These are phyloP conservation scores for Ernsta delagoae DNA, from an alignment of 2,888 invertebrate species.

Conservation along the genomic window DNA sequence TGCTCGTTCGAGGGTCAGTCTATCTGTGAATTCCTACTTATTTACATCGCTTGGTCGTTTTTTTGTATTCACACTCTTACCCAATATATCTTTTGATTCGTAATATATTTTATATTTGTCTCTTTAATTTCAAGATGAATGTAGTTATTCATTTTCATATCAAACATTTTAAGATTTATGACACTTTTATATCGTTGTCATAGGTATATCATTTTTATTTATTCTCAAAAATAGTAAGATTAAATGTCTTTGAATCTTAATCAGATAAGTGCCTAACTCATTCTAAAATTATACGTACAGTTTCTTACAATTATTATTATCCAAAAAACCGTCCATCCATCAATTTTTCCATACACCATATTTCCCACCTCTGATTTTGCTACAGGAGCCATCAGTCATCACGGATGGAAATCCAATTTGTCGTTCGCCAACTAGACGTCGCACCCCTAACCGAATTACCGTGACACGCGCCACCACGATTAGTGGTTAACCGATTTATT, in stretches of 20 bases:
- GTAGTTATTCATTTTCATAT: background rate
- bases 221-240: no score
- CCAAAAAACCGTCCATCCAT: background rate
- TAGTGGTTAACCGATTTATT: slow-evolving; percentile 64
- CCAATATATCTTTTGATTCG: background rate
- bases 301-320: background rate
- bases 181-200: no score
- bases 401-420: slow-evolving; percentile 64
- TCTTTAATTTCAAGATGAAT: background rate
- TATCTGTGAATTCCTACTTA: background rate
- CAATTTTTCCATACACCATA: slow-evolving; percentile 30
- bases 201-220: no score
- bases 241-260: no score
- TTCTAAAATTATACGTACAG: background rate
- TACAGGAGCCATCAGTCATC: slow-evolving; percentile 70
- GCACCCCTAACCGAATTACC: slow-evolving; percentile 70
- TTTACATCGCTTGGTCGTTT: background rate
- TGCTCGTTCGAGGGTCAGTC: slow-evolving; percentile 46
- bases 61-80: background rate
- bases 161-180: background rate
- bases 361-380: slow-evolving; percentile 55
- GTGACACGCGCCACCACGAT: slow-evolving; percentile 57
- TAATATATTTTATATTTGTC: background rate
- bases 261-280: no score
- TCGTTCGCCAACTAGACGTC: slow-evolving; percentile 64